phyloP scores from a whole-genome alignment of 2,888 invertebrate genomes.

The Teleiodes luculella region DNA sequence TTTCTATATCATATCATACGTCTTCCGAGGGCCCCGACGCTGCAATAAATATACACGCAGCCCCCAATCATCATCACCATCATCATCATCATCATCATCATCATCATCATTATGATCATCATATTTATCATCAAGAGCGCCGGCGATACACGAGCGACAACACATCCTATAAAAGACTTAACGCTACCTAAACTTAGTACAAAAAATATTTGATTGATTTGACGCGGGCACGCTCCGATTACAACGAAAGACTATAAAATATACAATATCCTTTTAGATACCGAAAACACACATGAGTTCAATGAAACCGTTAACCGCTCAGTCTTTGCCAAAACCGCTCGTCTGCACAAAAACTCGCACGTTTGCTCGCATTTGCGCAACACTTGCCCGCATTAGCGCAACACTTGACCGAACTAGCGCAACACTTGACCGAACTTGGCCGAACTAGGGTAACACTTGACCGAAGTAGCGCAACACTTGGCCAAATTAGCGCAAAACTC shows the following conservation, averaged over 20 bases:
- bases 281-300: slow-evolving; percentile 1
- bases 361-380: slow-evolving; percentile 22
- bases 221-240: slow-evolving; percentile 17
- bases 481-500: slow-evolving; percentile 11
- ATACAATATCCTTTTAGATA: slow-evolving; percentile 9
- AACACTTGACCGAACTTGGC: slow-evolving; percentile 7
- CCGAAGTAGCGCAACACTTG: slow-evolving; percentile 20
- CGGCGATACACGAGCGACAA: slow-evolving; percentile 6
- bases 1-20: slow-evolving; percentile 43
- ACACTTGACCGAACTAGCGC: slow-evolving; percentile 9
- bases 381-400: slow-evolving; percentile 13
- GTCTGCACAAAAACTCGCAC: slow-evolving; percentile 8
- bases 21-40: slow-evolving; percentile 46
- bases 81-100: slow-evolving; percentile 1
- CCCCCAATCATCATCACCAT: too few relatives aligned
- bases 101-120: not conserved
- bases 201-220: slow-evolving; percentile 18
- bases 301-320: not conserved
- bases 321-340: not conserved
- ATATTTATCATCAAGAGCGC: not conserved
- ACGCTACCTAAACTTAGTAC: slow-evolving; percentile 18
- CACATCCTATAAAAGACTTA: slow-evolving; percentile 14
- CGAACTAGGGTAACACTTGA: slow-evolving; percentile 11
- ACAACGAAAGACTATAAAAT: slow-evolving; percentile 15
- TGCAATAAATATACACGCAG: slow-evolving; percentile 25